These are phyloP conservation scores for Drosophila anceps DNA, from an alignment of 2,888 invertebrate genomes.

Conservation along the genomic window DNA sequence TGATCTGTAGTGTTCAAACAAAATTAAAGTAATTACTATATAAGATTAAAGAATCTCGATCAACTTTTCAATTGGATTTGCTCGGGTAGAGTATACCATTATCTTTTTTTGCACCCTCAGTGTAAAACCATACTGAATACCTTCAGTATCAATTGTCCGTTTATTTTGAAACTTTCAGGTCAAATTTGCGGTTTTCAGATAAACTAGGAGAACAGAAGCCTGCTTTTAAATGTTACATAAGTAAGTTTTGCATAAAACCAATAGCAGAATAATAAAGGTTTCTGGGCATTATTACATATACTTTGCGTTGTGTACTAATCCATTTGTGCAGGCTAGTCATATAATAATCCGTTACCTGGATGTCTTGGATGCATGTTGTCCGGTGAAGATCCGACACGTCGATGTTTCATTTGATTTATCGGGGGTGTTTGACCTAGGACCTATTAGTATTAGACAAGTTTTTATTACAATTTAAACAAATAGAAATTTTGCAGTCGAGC, in stretches of 20 bases:
- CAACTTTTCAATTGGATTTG: neutral
- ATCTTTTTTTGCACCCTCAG: neutral
- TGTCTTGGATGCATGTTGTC: slow-evolving; percentile 84
- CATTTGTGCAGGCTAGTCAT: neutral
- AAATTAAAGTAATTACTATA: neutral
- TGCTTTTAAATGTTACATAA: neutral
- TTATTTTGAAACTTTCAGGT: no score
- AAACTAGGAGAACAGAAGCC: no score
- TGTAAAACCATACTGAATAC: neutral
- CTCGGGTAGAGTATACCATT: neutral
- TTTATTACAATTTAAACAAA: no score
- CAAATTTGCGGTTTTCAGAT: neutral
- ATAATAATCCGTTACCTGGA: slow-evolving; percentile 73
- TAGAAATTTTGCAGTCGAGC: neutral
- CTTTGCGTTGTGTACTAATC: neutral
- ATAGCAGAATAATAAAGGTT: no score
- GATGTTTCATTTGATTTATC: slow-evolving; percentile 83
- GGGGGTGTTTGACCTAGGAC: slow-evolving; percentile 84
- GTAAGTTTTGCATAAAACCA: neutral
- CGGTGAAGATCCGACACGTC: slow-evolving; percentile 85
- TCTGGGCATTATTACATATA: neutral
- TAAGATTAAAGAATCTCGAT: neutral
- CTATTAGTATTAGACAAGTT: slow-evolving; percentile 65
- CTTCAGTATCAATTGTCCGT: neutral
- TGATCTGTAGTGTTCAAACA: slow-evolving; percentile 72